Evolutionary conservation across 2,888 invertebrate species (phyloP).

Genomic region (Allolobophora icterica): DNA sequence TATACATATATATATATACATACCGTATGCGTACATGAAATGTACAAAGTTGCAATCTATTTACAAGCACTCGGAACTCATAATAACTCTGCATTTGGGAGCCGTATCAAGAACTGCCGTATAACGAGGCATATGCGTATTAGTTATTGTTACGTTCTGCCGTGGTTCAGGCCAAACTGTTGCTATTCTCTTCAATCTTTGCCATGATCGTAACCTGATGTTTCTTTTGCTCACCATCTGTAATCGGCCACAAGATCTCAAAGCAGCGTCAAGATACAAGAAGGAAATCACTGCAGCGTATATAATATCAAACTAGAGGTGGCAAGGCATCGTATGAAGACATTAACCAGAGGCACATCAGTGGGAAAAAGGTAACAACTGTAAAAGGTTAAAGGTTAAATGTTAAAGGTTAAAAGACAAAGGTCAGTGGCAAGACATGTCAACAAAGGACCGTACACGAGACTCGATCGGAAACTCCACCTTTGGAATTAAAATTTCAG

Average conservation of each 20-base stretch:
- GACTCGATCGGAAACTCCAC: background rate
- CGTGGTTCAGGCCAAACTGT: background rate
- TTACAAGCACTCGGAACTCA: too few species aligned
- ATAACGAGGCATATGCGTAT: background rate
- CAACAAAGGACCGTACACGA: background rate
- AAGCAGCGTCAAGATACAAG: background rate
- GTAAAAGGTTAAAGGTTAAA: background rate
- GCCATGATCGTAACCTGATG: too few species aligned
- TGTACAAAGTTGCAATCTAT: too few species aligned
- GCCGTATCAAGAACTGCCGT: too few species aligned
- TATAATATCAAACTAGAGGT: slow-evolving; percentile 7
- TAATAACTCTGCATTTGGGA: too few species aligned
- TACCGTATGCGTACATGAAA: too few species aligned
- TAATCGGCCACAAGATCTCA: background rate
- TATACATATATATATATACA: too few species aligned
- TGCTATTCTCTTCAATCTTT: background rate
- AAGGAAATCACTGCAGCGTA: background rate
- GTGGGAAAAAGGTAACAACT: background rate
- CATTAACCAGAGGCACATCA: slow-evolving; percentile 2
- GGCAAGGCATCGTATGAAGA: background rate
- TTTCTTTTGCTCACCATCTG: background rate
- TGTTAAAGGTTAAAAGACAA: background rate
- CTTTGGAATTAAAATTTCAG: background rate
- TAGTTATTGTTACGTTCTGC: background rate
- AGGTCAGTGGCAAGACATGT: too few species aligned